Evolutionary conservation across 2,797 vertebrate species (phyloP).

Genomic region (Lepilemur ruficaudatus): DNA sequence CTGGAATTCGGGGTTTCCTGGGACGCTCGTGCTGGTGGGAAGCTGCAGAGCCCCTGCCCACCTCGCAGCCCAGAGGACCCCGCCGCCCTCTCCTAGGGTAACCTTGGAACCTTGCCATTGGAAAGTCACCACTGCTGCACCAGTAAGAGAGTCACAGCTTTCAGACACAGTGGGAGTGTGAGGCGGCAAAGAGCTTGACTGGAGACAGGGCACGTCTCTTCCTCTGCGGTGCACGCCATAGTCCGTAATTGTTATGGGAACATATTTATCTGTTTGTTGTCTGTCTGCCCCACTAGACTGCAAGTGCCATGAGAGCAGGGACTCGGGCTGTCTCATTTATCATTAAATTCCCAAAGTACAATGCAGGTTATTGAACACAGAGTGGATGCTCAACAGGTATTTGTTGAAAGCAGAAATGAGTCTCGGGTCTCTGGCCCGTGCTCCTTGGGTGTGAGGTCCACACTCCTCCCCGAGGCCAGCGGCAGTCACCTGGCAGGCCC

Average conservation of each 20-base stretch:
- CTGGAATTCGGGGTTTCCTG: neutral
- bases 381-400: neutral
- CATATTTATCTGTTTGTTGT: neutral
- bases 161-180: accelerated
- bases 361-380: accelerated
- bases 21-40: neutral
- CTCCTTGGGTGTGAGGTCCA: no score
- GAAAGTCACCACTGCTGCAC: accelerated
- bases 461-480: neutral
- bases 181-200: accelerated
- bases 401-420: neutral
- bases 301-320: neutral
- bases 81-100: accelerated
- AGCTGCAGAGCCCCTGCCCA: neutral
- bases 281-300: neutral
- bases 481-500: accelerated
- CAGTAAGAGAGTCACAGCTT: accelerated
- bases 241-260: neutral
- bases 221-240: accelerated
- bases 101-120: accelerated
- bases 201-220: accelerated
- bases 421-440: neutral
- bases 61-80: neutral
- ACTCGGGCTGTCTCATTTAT: neutral
- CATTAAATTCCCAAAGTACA: neutral